These are phyloP conservation scores for Pseudoatta argentina DNA, from an alignment of 1,140 invertebrate genomes.

Conservation along the genomic window DNA sequence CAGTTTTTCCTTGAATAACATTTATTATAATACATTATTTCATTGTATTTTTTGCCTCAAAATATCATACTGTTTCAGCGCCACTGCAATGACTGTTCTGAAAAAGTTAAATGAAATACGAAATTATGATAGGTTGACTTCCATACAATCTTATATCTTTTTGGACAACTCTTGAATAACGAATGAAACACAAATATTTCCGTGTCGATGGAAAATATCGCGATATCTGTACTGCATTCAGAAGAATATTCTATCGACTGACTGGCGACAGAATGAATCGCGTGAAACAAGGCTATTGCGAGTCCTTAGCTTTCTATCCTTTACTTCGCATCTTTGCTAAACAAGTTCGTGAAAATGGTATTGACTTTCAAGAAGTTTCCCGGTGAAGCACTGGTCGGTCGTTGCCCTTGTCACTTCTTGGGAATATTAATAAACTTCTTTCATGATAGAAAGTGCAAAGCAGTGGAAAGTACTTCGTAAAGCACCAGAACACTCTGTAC, in stretches of 20 bases:
- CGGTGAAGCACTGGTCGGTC: conserved; percentile 11
- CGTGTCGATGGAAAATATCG: conserved; percentile 12
- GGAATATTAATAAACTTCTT: conserved; percentile 60
- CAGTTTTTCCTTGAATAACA: no score
- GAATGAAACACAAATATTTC: conserved; percentile 19
- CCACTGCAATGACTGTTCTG: no score
- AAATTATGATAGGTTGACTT: background rate
- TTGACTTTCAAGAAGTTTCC: conserved; percentile 54
- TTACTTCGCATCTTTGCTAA: conserved; percentile 38
- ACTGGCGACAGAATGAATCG: conserved; percentile 24
- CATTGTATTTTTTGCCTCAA: no score
- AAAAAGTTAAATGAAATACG: background rate
- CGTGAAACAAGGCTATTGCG: conserved; percentile 8
- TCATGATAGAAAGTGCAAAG: conserved; percentile 29
- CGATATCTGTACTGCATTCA: background rate
- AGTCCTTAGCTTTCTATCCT: conserved; percentile 30
- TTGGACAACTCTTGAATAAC: background rate
- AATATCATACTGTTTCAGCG: no score
- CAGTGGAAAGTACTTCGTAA: conserved; percentile 14
- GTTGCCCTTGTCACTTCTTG: conserved; percentile 35
- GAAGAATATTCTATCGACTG: conserved; percentile 29
- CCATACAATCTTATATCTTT: background rate
- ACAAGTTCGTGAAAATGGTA: conserved; percentile 55
- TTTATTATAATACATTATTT: no score
- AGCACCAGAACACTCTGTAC: background rate